Percentiles rank a stretch among this genome's conserved stretches.
Conservation (phyloP, 2,113 vertebrate genomes). For the Siphamia tubifer region DNA sequence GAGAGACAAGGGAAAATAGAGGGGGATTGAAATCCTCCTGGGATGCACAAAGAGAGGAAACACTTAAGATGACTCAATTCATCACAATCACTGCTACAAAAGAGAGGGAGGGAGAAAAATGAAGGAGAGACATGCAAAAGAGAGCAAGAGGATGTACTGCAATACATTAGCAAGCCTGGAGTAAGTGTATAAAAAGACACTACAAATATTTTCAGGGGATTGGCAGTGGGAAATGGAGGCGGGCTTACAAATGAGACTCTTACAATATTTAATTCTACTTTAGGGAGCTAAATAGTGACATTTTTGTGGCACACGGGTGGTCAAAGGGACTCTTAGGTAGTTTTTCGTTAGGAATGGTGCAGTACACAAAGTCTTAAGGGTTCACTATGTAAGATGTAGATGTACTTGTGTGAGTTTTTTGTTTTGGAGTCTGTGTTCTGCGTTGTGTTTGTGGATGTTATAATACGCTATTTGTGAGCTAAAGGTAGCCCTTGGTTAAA, state of each 20-base stretch:
- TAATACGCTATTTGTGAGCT: too few species aligned
- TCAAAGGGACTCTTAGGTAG: background rate
- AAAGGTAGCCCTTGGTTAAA: too few species aligned
- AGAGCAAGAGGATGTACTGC: slow-evolving; percentile 34
- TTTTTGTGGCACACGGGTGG: background rate
- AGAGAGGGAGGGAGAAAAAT: slow-evolving; percentile 29
- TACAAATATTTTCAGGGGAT: background rate
- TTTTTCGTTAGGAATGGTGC: background rate
- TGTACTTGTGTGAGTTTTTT: too few species aligned
- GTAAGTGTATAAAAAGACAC: slow-evolving; percentile 21
- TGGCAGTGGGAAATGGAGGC: background rate
- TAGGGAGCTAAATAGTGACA: background rate
- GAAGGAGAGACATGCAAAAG: slow-evolving; percentile 21
- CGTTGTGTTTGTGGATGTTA: too few species aligned
- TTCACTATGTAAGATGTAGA: too few species aligned
- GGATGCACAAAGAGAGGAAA: slow-evolving; percentile 71
- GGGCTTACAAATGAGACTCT: background rate
- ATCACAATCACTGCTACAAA: slow-evolving; percentile 72
- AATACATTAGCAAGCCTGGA: slow-evolving; percentile 52
- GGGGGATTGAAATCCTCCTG: slow-evolving; percentile 60
- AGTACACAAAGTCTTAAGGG: too few species aligned
- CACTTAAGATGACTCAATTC: slow-evolving; percentile 78
- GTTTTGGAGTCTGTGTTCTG: too few species aligned
- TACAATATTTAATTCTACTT: slow-evolving; percentile 10
- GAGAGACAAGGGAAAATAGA: slow-evolving; percentile 21